Base-by-base conservation (phyloP, 1,140 invertebrate genomes). In the Centruroides sculpturatus region DNA sequence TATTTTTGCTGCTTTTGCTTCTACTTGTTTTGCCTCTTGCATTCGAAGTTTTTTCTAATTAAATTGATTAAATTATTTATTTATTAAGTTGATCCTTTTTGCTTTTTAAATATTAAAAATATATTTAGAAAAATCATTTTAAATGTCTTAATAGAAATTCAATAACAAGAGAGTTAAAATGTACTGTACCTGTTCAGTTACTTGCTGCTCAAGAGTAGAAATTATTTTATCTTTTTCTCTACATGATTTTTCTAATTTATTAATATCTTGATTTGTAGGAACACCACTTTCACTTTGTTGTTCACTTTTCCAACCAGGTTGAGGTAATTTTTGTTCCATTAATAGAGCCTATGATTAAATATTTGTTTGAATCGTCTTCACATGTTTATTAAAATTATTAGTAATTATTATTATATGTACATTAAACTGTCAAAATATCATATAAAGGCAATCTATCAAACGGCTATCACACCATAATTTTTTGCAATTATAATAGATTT, bases 1-100 rank as follows among this genome's bases (percentile, higher is more conserved):
- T 71, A 95, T 96, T 59, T 89, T 83, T 41, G 90, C 89, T n/a
- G 92, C 91, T 76, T 97, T 95, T 6, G 89, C 91, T 74, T 97
- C 91, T 36, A 95, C 90, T 76, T 92, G 84, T 70, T 86, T 82
- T 52, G 89, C 89, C 81, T 92, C 90, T 69, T 89, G 84, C 61
- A 91, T 80, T 69, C 89, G 80, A 67, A 92, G 76, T 72, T 87
- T 85, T 70, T 87, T 83, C 86, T 89, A 77, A 23, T 47, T 36
- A 58, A 49, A 47, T 6, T 46, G 51, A 55, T 35, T 6, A 8
- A 41, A 41, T 6, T 41, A 41, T 6, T 41, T n/a, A 51, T 51
- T 51, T 51, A 13, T 34, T 51, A 13, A 51, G 11, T 51, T 51
- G 50, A 51, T 8, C 23, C 1, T 7, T n/a, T 13, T 13, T 23